phyloP scores from a whole-genome alignment of 2,888 invertebrate genomes.

The Reticulitermes lucifugus region DNA sequence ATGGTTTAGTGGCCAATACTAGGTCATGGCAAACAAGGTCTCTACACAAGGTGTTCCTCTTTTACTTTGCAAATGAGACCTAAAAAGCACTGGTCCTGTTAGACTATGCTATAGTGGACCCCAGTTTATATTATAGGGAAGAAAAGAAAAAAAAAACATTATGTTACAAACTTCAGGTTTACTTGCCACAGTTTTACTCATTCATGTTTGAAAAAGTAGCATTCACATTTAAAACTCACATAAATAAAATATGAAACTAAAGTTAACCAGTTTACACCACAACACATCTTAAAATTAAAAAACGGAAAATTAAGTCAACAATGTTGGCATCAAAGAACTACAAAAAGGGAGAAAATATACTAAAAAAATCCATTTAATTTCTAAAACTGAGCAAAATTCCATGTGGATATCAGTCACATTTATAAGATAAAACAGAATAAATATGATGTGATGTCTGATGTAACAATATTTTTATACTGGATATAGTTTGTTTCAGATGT shows the following conservation, averaged over 20 bases:
- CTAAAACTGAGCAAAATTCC: background rate
- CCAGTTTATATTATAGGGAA: too few relatives aligned
- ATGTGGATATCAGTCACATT: background rate
- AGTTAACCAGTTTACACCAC: background rate
- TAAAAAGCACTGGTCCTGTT: too few relatives aligned
- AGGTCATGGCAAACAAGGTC: too few relatives aligned
- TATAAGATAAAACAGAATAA: background rate
- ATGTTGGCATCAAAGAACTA: too few relatives aligned
- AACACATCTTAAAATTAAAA: background rate
- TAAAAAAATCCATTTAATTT: background rate
- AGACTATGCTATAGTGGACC: too few relatives aligned
- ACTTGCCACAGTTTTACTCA: background rate
- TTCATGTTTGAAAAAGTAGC: background rate
- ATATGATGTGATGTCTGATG: background rate
- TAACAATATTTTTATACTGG: background rate
- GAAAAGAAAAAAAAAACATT: too few relatives aligned
- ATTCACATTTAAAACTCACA: background rate
- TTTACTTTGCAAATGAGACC: too few relatives aligned
- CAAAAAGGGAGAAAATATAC: too few relatives aligned
- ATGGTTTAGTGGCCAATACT: too few relatives aligned
- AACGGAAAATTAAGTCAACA: background rate
- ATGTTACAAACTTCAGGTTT: background rate
- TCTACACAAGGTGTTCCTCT: too few relatives aligned
- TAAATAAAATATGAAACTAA: background rate
- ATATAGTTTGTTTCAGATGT: background rate